Evolutionary conservation across 2,888 invertebrate genomes (phyloP).

Genomic region (Folsomia candida): DNA sequence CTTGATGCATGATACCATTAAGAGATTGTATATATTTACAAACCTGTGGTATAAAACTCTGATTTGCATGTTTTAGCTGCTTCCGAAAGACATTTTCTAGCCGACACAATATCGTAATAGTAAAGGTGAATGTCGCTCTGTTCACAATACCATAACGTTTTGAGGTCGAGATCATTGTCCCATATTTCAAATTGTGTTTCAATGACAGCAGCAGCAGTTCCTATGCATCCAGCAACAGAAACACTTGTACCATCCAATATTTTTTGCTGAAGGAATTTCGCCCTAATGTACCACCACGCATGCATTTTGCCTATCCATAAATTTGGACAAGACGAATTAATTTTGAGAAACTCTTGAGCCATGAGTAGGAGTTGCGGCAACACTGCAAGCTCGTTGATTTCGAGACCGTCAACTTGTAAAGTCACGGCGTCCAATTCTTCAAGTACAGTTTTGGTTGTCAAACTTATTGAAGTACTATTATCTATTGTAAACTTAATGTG

Average conservation of each 20-base stretch:
- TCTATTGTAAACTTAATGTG: not conserved
- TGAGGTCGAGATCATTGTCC: conserved; percentile 30
- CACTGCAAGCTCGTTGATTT: conserved; percentile 13
- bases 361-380: conserved; percentile 18
- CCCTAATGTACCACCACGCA: conserved; percentile 6
- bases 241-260: conserved; percentile 72
- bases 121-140: conserved; percentile 67
- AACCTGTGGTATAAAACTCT: conserved; percentile 68
- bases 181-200: not conserved
- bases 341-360: conserved; percentile 22
- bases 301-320: not conserved
- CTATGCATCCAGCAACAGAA: conserved; percentile 52
- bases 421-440: not conserved
- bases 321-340: not conserved
- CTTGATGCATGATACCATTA: too few relatives aligned
- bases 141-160: conserved; percentile 60
- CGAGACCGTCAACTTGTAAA: conserved; percentile 27
- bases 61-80: conserved; percentile 67
- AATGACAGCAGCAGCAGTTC: not conserved
- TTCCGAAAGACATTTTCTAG: conserved; percentile 65
- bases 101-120: conserved; percentile 71
- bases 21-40: too few relatives aligned
- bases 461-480: not conserved
- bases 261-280: conserved; percentile 63
- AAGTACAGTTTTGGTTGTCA: not conserved